Evolutionary conservation across 1,140 invertebrate species (phyloP).

Genomic region (Andrena cerasifolii): DNA sequence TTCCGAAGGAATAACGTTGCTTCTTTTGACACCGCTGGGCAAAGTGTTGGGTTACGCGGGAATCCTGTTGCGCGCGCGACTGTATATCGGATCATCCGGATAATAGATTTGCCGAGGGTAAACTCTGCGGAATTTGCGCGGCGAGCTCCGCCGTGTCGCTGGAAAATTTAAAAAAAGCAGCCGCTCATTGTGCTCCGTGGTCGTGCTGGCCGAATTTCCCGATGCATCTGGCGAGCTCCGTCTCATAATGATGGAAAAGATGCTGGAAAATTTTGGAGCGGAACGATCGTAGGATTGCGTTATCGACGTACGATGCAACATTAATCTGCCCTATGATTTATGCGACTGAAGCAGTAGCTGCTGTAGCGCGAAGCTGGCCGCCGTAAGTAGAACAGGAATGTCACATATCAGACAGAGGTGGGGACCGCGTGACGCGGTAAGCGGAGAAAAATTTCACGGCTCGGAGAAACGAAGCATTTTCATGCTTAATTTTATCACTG

Average conservation of each 20-base stretch:
- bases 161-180: slow-evolving; percentile 47
- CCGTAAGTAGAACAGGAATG: not conserved
- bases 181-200: not conserved
- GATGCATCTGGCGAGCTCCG: not conserved
- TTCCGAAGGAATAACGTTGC: slow-evolving; percentile 39
- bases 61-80: slow-evolving; percentile 39
- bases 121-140: slow-evolving; percentile 15
- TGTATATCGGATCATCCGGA: slow-evolving; percentile 54
- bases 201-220: not conserved
- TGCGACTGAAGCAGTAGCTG: no score
- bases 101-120: slow-evolving; percentile 40
- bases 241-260: not conserved
- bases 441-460: not conserved
- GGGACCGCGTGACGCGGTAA: not conserved
- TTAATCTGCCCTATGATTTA: no score
- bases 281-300: no score
- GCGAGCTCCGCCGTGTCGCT: not conserved
- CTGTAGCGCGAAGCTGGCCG: no score
- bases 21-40: slow-evolving; percentile 24
- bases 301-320: no score
- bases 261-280: no score
- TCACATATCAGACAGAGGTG: not conserved
- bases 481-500: not conserved
- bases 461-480: not conserved
- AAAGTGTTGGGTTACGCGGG: slow-evolving; percentile 37